Percentiles rank a stretch among this genome's conserved stretches.
These are phyloP conservation scores for Phrixothrix hirtus DNA, from an alignment of 2,888 invertebrate genomes.

Conservation along the genomic window DNA sequence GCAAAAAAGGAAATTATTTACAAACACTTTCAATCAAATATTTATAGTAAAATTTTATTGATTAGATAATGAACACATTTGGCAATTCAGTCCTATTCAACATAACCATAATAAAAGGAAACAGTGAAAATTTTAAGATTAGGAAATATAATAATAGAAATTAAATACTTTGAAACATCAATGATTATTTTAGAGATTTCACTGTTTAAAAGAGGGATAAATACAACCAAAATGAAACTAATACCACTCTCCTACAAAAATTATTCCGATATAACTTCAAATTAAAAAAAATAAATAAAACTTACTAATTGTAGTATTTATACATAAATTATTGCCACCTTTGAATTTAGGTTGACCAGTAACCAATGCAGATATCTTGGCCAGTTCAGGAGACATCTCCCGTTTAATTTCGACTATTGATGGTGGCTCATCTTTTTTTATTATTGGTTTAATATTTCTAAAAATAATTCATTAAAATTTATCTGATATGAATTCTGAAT, in stretches of 20 bases:
- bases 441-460: slow-evolving; percentile 69
- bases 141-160: too few relatives aligned
- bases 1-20: too few relatives aligned
- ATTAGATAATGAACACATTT: too few relatives aligned
- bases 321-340: slow-evolving; percentile 39
- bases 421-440: slow-evolving; percentile 62
- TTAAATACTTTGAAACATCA: background rate
- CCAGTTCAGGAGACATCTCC: slow-evolving; percentile 79
- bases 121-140: too few relatives aligned
- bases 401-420: slow-evolving; percentile 60
- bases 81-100: too few relatives aligned
- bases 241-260: too few relatives aligned
- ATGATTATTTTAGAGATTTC: background rate
- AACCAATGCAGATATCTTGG: slow-evolving; percentile 80
- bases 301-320: slow-evolving; percentile 30
- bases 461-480: slow-evolving; percentile 17
- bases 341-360: slow-evolving; percentile 80
- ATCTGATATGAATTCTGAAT: background rate
- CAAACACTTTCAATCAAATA: too few relatives aligned
- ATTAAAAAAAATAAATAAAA: slow-evolving; percentile 1
- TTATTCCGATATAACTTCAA: background rate
- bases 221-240: background rate
- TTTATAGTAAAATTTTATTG: too few relatives aligned
- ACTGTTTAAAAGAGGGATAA: background rate
- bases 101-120: too few relatives aligned